Conservation (phyloP, 1,140 invertebrate species). For the Leptinotarsa lineolata region DNA sequence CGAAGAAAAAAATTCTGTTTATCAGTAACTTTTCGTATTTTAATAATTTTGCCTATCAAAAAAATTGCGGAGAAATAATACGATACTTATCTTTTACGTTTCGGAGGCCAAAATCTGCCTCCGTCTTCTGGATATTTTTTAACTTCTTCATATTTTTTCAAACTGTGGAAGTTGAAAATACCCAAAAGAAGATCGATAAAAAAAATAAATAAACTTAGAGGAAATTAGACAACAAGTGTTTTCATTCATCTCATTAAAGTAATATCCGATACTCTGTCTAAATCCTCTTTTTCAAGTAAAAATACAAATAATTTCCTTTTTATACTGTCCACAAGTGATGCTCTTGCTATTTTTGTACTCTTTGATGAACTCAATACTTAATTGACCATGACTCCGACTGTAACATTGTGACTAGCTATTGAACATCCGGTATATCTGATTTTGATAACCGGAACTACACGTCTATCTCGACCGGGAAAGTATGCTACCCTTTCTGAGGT, state of each 20-base stretch:
- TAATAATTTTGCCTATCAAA: too few species aligned
- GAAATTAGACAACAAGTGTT: not conserved
- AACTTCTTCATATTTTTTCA: too few species aligned
- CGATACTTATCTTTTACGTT: too few species aligned
- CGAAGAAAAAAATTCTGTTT: too few species aligned
- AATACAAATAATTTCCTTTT: not conserved
- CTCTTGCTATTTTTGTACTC: not conserved
- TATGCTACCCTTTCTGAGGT: not conserved
- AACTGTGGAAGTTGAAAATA: too few species aligned
- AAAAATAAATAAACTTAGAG: not conserved
- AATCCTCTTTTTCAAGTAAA: not conserved
- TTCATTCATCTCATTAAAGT: not conserved
- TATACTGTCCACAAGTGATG: not conserved
- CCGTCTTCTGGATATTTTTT: too few species aligned
- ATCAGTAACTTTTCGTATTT: too few species aligned
- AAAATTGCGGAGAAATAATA: too few species aligned
- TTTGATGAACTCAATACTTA: not conserved
- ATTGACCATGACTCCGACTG: slow-evolving; percentile 7
- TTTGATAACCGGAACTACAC: slow-evolving; percentile 8
- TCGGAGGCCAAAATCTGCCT: too few species aligned
- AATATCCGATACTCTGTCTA: not conserved
- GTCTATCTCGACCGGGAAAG: not conserved
- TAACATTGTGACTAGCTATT: not conserved
- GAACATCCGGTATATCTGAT: not conserved
- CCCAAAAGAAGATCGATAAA: too few species aligned